phyloP scores from a whole-genome alignment of 92 coral and sea anemone genomes.

The Plumapathes pennacea region DNA sequence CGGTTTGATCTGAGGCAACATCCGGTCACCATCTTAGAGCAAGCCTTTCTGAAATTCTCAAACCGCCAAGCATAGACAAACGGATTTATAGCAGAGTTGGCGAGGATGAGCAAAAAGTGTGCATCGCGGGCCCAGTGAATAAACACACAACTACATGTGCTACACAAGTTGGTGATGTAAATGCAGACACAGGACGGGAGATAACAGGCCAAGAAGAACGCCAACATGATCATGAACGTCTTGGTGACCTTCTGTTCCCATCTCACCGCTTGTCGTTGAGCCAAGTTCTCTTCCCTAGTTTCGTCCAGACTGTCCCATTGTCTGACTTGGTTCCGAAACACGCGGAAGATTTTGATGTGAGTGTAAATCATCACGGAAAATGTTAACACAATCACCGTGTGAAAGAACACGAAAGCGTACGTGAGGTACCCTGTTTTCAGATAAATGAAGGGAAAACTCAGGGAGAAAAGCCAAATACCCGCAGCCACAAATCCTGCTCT shows the following conservation, averaged over 20 bases:
- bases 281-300: slow-evolving; percentile 40
- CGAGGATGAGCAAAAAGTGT: slow-evolving; percentile 71
- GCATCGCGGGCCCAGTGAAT: slow-evolving; percentile 87
- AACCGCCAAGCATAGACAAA: slow-evolving; percentile 89
- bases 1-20: too few relatives aligned
- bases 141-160: slow-evolving; percentile 67
- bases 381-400: slow-evolving; percentile 62
- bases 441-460: slow-evolving; percentile 69
- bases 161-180: slow-evolving; percentile 84
- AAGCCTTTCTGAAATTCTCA: slow-evolving; percentile 82
- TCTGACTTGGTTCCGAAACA: slow-evolving; percentile 50
- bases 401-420: slow-evolving; percentile 71
- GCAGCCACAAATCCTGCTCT: slow-evolving; percentile 66
- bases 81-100: slow-evolving; percentile 84
- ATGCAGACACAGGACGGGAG: slow-evolving; percentile 76
- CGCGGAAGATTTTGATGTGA: slow-evolving; percentile 62
- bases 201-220: slow-evolving; percentile 69
- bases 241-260: slow-evolving; percentile 88
- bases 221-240: slow-evolving; percentile 61
- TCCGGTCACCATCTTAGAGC: slow-evolving; percentile 15
- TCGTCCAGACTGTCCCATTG: slow-evolving; percentile 53
- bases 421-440: slow-evolving; percentile 74
- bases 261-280: slow-evolving; percentile 63
- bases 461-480: slow-evolving; percentile 80
- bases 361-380: slow-evolving; percentile 60